Conservation (phyloP, 2,797 vertebrate species). For the Gymnothorax javanicus region DNA sequence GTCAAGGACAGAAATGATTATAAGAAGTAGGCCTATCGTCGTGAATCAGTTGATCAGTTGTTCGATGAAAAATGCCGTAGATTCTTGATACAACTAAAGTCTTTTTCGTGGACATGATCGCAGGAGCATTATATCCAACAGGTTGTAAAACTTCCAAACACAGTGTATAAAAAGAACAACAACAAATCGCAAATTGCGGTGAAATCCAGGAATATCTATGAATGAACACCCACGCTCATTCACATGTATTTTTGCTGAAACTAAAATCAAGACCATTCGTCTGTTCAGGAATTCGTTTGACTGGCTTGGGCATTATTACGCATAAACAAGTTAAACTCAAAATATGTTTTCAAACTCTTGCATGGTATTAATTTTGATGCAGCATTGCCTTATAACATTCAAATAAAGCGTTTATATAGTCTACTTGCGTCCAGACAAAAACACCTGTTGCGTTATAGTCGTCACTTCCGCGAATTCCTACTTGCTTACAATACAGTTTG, state of each 20-base stretch:
- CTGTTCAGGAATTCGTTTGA: not conserved
- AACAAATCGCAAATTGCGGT: not conserved
- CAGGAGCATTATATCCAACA: not conserved
- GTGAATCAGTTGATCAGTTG: not conserved
- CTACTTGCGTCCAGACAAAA: not conserved
- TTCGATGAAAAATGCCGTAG: not conserved
- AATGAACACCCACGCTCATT: constrained; percentile 23
- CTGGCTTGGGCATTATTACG: not conserved
- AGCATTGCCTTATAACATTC: not conserved
- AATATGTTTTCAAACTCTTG: not conserved
- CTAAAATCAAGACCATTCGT: not conserved
- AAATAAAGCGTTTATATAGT: not conserved
- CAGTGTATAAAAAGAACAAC: not conserved
- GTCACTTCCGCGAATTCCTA: not conserved
- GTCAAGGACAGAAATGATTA: not conserved
- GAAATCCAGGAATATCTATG: not conserved
- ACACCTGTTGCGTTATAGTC: constrained; percentile 32
- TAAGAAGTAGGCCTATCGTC: not conserved
- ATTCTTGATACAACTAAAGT: not conserved
- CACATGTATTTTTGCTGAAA: constrained; percentile 18
- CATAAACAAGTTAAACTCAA: not conserved
- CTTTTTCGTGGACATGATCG: not conserved
- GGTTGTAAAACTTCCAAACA: not conserved
- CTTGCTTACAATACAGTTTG: not conserved
- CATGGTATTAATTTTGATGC: not conserved